phyloP scores from a whole-genome alignment of 2,888 invertebrate species.

The Tipula helvola region DNA sequence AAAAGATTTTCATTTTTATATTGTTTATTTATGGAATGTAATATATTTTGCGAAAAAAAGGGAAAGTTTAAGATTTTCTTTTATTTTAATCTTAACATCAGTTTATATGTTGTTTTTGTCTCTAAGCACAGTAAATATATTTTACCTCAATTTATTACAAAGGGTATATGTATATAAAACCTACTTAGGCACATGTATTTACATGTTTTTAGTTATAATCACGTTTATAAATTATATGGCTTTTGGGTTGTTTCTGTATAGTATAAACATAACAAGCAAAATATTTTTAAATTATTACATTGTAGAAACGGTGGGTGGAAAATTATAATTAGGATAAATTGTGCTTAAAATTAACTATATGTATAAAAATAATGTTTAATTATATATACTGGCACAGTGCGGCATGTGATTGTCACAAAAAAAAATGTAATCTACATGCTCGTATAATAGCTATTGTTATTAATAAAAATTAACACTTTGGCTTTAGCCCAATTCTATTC shows the following conservation, averaged over 20 bases:
- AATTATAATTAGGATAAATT: not conserved
- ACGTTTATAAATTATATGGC: not conserved
- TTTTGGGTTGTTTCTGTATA: not conserved
- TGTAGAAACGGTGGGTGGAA: not conserved
- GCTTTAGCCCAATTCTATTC: not conserved
- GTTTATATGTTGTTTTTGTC: not conserved
- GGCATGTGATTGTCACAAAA: not conserved
- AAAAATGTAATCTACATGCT: not conserved
- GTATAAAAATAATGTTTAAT: not conserved
- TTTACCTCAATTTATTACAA: not conserved
- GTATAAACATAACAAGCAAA: no score
- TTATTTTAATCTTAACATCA: not conserved
- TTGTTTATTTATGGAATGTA: not conserved
- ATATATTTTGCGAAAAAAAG: not conserved
- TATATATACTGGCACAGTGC: not conserved
- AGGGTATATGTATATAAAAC: not conserved
- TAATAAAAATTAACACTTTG: not conserved
- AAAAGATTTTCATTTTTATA: not conserved
- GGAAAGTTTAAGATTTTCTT: not conserved
- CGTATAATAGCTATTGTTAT: not conserved
- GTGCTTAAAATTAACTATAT: not conserved
- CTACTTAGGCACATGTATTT: not conserved
- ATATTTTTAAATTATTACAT: no score
- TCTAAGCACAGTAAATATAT: not conserved
- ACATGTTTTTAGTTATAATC: not conserved